A percentile compares a stretch with the other conserved stretches of the same genome.
Evolutionary conservation across 2,113 vertebrate genomes (phyloP).

Genomic region (Arvicanthis niloticus): DNA sequence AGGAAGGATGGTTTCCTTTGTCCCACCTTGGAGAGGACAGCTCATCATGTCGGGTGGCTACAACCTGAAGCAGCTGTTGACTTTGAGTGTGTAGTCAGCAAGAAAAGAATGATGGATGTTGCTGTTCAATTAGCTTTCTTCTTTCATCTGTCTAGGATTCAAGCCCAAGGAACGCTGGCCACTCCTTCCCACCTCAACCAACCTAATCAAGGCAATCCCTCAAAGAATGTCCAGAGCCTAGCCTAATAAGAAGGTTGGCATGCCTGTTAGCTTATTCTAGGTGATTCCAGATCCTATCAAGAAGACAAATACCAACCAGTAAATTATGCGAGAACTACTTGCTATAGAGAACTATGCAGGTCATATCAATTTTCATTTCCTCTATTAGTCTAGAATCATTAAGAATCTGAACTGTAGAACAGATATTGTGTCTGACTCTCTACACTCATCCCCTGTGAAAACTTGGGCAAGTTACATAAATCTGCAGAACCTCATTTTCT

Average conservation of each 20-base stretch:
- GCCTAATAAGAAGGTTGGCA: neutral
- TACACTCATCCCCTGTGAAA: neutral
- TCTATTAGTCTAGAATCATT: neutral
- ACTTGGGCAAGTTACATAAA: neutral
- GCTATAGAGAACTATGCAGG: neutral
- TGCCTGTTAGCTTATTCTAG: neutral
- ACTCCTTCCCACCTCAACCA: too few relatives aligned
- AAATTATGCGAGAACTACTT: neutral
- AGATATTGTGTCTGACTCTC: neutral
- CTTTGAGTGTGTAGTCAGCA: neutral
- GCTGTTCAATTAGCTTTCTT: neutral
- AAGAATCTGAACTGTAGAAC: neutral
- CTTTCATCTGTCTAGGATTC: neutral
- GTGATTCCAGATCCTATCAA: neutral
- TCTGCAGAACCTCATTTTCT: neutral
- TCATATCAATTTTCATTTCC: neutral
- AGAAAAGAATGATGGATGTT: too few relatives aligned
- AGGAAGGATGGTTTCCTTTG: neutral
- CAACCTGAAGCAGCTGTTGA: neutral
- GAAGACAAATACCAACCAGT: neutral
- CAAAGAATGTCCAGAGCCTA: neutral
- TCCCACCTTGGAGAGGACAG: neutral
- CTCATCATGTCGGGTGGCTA: neutral
- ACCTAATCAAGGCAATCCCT: neutral
- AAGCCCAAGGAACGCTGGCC: neutral